Conservation (phyloP, 2,113 vertebrate genomes). For the Hiodon alosoides region DNA sequence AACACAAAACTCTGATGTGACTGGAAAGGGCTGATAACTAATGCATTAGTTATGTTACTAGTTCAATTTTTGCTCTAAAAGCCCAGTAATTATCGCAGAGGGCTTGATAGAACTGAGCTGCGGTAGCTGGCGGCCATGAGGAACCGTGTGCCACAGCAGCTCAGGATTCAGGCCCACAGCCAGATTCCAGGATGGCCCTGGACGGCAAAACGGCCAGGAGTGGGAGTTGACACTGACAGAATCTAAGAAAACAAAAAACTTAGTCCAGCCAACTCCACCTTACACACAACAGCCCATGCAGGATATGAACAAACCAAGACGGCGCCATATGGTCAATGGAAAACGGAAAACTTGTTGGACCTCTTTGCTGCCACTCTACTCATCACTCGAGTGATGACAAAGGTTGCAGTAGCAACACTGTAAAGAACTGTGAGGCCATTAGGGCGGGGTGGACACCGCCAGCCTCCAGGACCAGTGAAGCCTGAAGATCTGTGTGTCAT, state of each 20-base stretch:
- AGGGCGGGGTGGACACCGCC: conserved; percentile 1
- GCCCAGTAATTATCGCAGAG: no score
- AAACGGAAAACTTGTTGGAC: no score
- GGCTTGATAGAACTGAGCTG: no score
- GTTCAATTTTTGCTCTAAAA: no score
- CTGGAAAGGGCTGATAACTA: background rate
- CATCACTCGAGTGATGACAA: background rate
- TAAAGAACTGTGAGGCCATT: background rate
- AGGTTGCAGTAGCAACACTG: no score
- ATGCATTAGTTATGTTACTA: background rate
- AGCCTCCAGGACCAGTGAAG: conserved; percentile 27
- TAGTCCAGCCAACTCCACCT: background rate
- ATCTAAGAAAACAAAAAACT: no score
- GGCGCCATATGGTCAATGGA: background rate
- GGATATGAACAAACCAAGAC: conserved; percentile 8
- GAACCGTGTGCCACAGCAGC: no score
- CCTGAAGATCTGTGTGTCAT: conserved; percentile 36
- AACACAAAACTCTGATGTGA: background rate
- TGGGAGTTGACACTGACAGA: no score
- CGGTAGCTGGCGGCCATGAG: no score
- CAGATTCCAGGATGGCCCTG: no score
- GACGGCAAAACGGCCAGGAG: no score
- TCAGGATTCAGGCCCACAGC: no score
- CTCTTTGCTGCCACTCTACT: background rate
- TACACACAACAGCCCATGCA: background rate